Base-by-base conservation (phyloP, 2,888 invertebrate species). In the Drosophila acutilabella region DNA sequence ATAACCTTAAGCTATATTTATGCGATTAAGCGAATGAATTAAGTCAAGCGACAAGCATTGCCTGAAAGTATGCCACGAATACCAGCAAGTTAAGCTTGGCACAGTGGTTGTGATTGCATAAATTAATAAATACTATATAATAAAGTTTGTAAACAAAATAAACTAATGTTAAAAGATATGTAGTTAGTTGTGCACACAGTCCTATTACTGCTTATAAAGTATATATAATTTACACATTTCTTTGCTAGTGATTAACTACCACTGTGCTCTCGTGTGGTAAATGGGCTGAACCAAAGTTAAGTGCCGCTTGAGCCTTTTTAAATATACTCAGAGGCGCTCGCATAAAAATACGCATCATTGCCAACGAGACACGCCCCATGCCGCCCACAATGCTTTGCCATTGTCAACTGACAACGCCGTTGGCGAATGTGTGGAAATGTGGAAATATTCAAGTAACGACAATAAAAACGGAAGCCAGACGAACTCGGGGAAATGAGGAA, bases 241-340 rank as follows among this genome's bases (percentile, higher is more conserved):
- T 44, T 36, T 8, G 1, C 1, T 30, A 23, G 30, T 30, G 44
- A n/a, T 20, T 23, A 26, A 33, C 1, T 7, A 16, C 60, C 72
- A 64, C 64, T 44, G 67, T 65, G 38, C 42, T 61, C 65, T 61
- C 11, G 50, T 52, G 54, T 38, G 66, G 52, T 54, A 69, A 66
- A 68, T 75, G 69, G 73, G 52, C 66, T 64, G 80, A 70, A 71
- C 47, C 71, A 60, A 87, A 88, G 82, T 81, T 77, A 88, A 85
- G 80, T 88, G 77, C 71, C 85, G 86, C 60, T 88, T 84, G 82
- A 84, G 88, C 82, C 80, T 64, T 81, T 82, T 88, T 79, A 79
- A 84, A 87, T 84, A 76, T 62, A 61, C 72, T 51, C 64, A 67
- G 33, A 60, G 58, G 40, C 38, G 60, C 64, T 52, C 40, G 33